Evolutionary conservation across 2,888 invertebrate genomes (phyloP).

Genomic region (Thecophora atra): DNA sequence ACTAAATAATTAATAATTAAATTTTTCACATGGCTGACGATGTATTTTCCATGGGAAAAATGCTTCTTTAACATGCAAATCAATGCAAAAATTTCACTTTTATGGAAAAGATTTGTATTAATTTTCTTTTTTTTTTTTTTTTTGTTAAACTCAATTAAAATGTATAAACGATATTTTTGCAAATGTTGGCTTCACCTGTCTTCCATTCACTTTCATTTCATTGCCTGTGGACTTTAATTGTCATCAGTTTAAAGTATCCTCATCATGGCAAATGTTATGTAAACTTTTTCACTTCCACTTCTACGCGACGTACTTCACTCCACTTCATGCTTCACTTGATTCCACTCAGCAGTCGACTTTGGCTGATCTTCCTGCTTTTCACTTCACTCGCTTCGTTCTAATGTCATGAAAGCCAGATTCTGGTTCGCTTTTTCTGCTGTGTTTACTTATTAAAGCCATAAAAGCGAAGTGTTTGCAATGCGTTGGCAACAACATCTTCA

Average conservation of each 20-base stretch:
- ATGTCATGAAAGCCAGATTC: neutral
- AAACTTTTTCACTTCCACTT: conserved; percentile 17
- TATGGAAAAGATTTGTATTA: neutral
- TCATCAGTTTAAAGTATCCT: conserved; percentile 9
- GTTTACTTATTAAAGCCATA: conserved; percentile 35
- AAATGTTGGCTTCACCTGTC: neutral
- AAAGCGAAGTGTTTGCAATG: conserved; percentile 36
- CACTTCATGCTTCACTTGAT: conserved; percentile 15
- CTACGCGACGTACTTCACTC: conserved; percentile 7
- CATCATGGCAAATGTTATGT: conserved; percentile 22
- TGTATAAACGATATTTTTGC: neutral
- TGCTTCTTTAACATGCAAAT: conserved; percentile 24
- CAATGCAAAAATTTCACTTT: conserved; percentile 18
- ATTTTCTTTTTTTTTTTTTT: neutral
- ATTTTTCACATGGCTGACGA: conserved; percentile 19
- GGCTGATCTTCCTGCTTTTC: neutral
- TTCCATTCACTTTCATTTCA: conserved; percentile 35
- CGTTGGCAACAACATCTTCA: conserved; percentile 25
- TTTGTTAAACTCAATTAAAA: no score
- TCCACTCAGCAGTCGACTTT: conserved; percentile 10
- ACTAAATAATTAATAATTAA: neutral
- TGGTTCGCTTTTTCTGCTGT: neutral
- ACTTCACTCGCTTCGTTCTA: neutral
- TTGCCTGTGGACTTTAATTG: conserved; percentile 27
- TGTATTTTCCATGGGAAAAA: neutral